phyloP scores from a whole-genome alignment of 2,113 vertebrate species.

The Lanius ludovicianus region DNA sequence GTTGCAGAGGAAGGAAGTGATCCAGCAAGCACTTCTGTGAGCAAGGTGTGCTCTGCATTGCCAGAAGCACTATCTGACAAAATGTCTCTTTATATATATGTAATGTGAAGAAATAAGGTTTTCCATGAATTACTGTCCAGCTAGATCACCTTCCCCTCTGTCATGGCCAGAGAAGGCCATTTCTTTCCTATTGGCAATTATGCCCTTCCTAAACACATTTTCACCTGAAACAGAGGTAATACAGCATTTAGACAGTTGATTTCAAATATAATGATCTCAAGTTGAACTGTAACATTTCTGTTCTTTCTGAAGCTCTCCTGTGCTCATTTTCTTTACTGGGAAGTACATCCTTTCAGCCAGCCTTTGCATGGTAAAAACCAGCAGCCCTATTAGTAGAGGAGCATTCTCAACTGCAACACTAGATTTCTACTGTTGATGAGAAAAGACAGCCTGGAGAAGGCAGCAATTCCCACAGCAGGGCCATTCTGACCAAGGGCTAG shows the following conservation, averaged over 20 bases:
- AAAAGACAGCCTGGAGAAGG: not conserved
- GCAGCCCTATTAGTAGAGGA: not conserved
- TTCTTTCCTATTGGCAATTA: not conserved
- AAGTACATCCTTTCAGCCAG: not conserved
- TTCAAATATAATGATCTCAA: not conserved
- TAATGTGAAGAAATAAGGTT: not conserved
- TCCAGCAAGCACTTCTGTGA: not conserved
- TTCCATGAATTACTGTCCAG: not conserved
- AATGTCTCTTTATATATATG: not conserved
- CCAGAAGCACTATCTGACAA: not conserved
- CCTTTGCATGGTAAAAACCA: not conserved
- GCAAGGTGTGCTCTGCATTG: not conserved
- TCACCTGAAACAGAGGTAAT: not conserved
- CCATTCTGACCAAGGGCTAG: not conserved
- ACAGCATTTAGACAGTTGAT: not conserved
- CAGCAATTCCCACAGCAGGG: not conserved
- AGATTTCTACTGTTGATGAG: not conserved
- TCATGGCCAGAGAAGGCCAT: not conserved
- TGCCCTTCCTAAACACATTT: not conserved
- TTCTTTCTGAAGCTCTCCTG: not conserved
- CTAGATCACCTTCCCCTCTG: not conserved
- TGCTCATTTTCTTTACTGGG: not conserved
- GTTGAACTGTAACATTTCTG: not conserved
- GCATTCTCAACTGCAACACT: not conserved
- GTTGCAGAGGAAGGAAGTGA: not conserved